phyloP scores from a whole-genome alignment of 1,140 invertebrate genomes.

The Drosophila murphyi region DNA sequence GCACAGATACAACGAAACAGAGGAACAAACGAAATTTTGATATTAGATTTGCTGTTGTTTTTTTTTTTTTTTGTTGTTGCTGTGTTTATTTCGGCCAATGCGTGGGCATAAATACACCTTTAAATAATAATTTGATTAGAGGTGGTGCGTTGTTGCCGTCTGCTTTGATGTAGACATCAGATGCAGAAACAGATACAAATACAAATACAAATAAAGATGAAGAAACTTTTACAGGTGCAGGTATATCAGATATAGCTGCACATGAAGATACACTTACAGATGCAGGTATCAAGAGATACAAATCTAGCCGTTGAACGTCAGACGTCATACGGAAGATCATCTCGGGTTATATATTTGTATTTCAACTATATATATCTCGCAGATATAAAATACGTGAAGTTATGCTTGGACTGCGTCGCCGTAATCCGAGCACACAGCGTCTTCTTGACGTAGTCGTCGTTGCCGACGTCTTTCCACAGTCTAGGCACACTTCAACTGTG shows the following conservation, averaged over 20 bases:
- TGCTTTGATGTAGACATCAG: slow-evolving; percentile 8
- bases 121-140: slow-evolving; percentile 39
- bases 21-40: slow-evolving; percentile 32
- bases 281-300: neutral
- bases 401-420: slow-evolving; percentile 66
- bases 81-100: slow-evolving; percentile 39
- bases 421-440: slow-evolving; percentile 63
- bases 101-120: slow-evolving; percentile 38
- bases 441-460: slow-evolving; percentile 54
- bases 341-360: slow-evolving; percentile 37
- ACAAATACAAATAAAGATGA: neutral
- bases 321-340: slow-evolving; percentile 75
- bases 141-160: neutral
- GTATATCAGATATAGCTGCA: slow-evolving; percentile 3
- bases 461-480: slow-evolving; percentile 62
- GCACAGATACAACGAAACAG: slow-evolving; percentile 27
- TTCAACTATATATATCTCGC: slow-evolving; percentile 18
- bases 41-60: neutral
- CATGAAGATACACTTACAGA: neutral
- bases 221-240: neutral
- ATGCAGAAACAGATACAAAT: neutral
- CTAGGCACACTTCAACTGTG: slow-evolving; percentile 82
- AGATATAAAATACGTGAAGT: slow-evolving; percentile 73
- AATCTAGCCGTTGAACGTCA: slow-evolving; percentile 21
- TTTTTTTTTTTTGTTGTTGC: slow-evolving; percentile 17